A percentile compares a stretch with the other conserved stretches of the same genome.
Evolutionary conservation across 2,113 vertebrate genomes (phyloP).

Genomic region (Vireo altiloquus): DNA sequence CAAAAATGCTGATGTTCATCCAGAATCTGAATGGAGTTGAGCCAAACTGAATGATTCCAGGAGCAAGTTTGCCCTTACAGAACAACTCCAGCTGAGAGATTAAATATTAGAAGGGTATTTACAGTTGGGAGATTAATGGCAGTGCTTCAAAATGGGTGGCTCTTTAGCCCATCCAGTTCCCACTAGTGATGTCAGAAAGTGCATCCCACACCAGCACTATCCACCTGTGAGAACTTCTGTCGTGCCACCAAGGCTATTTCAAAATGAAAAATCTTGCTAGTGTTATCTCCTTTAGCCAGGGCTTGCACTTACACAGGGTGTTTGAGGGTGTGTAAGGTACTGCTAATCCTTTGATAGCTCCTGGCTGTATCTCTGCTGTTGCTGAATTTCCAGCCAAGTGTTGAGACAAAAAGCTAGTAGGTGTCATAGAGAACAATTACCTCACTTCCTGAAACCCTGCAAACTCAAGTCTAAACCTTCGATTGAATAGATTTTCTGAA

Average conservation of each 20-base stretch:
- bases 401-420: not conserved
- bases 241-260: not conserved
- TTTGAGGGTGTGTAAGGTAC: not conserved
- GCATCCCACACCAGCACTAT: not conserved
- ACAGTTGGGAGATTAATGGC: not conserved
- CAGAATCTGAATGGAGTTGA: not conserved
- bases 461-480: not conserved
- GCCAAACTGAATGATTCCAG: not conserved
- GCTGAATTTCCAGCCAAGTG: not conserved
- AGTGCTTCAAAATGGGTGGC: not conserved
- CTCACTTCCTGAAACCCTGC: not conserved
- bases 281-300: not conserved
- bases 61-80: not conserved
- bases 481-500: not conserved
- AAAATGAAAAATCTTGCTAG: not conserved
- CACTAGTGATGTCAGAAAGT: not conserved
- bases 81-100: not conserved
- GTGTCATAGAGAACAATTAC: not conserved
- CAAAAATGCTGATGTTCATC: not conserved
- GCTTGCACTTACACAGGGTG: not conserved
- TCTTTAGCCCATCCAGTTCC: not conserved
- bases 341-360: not conserved
- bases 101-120: not conserved
- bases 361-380: not conserved
- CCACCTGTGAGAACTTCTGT: not conserved